Base-by-base conservation (phyloP, 1,140 invertebrate species). In the Charaxes varanes region DNA sequence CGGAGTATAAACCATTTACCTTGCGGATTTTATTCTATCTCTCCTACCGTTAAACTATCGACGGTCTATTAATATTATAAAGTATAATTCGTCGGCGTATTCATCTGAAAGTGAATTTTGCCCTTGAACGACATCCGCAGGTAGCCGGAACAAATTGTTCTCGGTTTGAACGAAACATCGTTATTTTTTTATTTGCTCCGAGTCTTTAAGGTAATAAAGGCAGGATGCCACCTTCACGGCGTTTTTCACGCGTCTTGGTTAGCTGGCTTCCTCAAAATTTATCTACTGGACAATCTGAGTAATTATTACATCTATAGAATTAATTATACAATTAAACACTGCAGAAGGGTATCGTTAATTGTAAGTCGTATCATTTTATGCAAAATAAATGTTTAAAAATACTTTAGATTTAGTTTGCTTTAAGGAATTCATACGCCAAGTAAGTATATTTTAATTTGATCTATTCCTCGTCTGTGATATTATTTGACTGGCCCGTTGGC, bases 71-170 rank as follows among this genome's bases (percentile, higher is more conserved):
- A n/a, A n/a, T n/a, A n/a, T 24, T 24, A 24, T n/a, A 1, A 10
- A 5, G 8, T 30, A 30, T 15, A 30, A 16, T 11, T 30, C 27
- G 8, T 15, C 27, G 27, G 13, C 14, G 22, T 6, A 23, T 30
- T 16, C 24, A 23, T 36, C 26, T 3, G 43, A 67, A 78, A 74
- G 72, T 63, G 68, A 74, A 63, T 68, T 62, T 48, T 56, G 72
- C 59, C 73, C 76, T 80, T 79, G 76, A 68, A 77, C 68, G 72
- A 72, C 71, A 82, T 82, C 74, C 73, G 70, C 69, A 56, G 57
- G 65, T 64, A 69, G 56, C 66, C 67, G 73, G 67, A 77, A 77
- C 73, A 59, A 76, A 82, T 82, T 60, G 56, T 58, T 35, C 48
- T 64, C 47, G 57, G 56, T 64, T 58, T 51, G 33, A 59, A 51